Base-by-base conservation (phyloP, 1,140 invertebrate genomes). In the Latrodectus geometricus region DNA sequence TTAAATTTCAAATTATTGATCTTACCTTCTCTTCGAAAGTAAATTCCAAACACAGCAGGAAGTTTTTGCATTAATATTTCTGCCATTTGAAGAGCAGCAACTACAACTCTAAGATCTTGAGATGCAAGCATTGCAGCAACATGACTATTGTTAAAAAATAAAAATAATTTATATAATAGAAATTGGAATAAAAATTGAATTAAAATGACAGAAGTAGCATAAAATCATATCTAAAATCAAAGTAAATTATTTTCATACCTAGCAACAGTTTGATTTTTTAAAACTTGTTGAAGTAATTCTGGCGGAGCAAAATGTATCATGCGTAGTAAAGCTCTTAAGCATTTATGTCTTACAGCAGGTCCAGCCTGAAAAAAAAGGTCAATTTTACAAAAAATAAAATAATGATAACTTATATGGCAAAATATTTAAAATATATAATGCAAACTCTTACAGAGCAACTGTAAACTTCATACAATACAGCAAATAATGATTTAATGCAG, bases 111-210 rank as follows among this genome's bases (percentile, higher is more conserved):
- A 70, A 98, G 92, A 92, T 99, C 97, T 66, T 95, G 95, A 0
- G 97, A 98, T 0, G 97, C 97, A 93, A 99, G 94, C 98, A 99
- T 99, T 66, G 97, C 97, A 56, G 98, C 97, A 89, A 99, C 97
- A 90, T 99, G 97, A 89, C 97, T 98, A 85, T 68, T 15, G 73
- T 81, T 78, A 61, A 20, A 86, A 66, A 8, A 89, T 35, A 75
- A 68, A 72, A 72, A 50, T 17, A 35, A 15, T 35, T 56, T 54
- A 70, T 54, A 83, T 21, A 69, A 4, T 61, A 61, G n/a, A 61
- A 61, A 61, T 15, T 61, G n/a, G 12, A 61, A 12, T 8, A 15
- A 15, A 66, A 70, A 75, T 74, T 4, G 11, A 35, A 70, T 4
- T 17, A 70, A 4, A 5, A 70, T 15, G 11, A 12, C n/a, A 15